Evolutionary conservation across 2,797 vertebrate genomes (phyloP), one percentile per base, ranked within the genome.

Genomic region (Xenopus petersii): DNA sequence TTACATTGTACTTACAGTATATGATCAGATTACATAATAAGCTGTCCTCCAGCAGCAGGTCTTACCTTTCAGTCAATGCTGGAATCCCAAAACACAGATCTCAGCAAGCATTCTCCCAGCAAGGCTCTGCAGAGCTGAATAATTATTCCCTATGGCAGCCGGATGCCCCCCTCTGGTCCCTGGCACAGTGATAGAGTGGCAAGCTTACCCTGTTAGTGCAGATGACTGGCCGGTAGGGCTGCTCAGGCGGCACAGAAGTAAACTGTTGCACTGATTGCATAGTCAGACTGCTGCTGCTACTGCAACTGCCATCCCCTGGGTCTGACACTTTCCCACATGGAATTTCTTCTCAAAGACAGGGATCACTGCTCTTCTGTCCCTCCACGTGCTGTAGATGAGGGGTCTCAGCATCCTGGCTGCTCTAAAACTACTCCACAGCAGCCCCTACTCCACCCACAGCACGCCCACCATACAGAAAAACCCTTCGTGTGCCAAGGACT

Each of bases 181-280:
- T 51, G 49, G 49, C 49, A 51, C 49, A 42, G 36, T 42, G 36
- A 9, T 9, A 42, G 5, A 42, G 6, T 42, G 36, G 36, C 36
- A 42, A 1, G 24, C 91, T 90, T 91, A 92, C 92, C 91, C 49
- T 80, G 80, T 51, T 70, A 9, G 78, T 26, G 64, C 75, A 74
- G 70, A 79, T 56, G 64, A 85, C 86, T 51, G 80, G 82, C 56
- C 81, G 70, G 86, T 79, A 83, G 81, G 77, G 84, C 81, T 90
- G 84, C 67, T 85, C 84, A 10, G 79, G 79, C 12, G 86, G 77
- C 33, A 84, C 81, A 49, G 80, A 81, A 55, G 84, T 73, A 73
- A 88, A 79, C 81, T 80, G 88, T 48, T 87, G 87, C 69, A 75
- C 46, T 64, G 86, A 85, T 61, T 86, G 73, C 89, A 91, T 90